Evolutionary conservation across 2,113 vertebrate species (phyloP).

Genomic region (Catharus fuscescens): DNA sequence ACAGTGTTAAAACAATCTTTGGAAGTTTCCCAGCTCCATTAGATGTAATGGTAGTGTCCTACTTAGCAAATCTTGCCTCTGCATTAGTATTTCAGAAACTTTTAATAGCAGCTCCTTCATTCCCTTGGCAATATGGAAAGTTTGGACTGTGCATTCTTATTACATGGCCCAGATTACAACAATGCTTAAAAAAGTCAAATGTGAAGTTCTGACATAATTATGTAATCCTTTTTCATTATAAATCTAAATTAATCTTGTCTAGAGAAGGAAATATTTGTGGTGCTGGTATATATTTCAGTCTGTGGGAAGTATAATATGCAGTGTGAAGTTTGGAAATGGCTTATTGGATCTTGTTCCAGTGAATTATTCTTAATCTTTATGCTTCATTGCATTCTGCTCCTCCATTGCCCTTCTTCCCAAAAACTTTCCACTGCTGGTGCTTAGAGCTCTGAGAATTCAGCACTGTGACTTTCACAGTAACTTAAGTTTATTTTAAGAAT

Average conservation of each 20-base stretch:
- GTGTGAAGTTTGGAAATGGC: not conserved
- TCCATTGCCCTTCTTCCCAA: not conserved
- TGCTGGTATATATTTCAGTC: not conserved
- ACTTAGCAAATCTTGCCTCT: constrained; percentile 38
- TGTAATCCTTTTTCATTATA: not conserved
- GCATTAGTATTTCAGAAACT: constrained; percentile 27
- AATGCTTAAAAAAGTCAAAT: not conserved
- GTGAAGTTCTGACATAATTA: not conserved
- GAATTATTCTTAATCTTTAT: constrained; percentile 5
- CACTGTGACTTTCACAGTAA: constrained; percentile 24
- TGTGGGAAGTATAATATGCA: not conserved
- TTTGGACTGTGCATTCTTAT: not conserved
- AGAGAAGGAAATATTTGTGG: not conserved
- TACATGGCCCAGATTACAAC: constrained; percentile 13
- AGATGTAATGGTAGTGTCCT: constrained; percentile 28
- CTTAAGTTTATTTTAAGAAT: constrained; percentile 51
- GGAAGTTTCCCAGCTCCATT: constrained; percentile 38
- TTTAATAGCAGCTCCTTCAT: constrained; percentile 36
- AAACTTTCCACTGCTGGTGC: constrained; percentile 22
- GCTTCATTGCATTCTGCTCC: not conserved
- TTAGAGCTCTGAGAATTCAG: constrained; percentile 9
- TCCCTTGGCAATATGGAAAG: not conserved
- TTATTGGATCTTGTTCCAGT: not conserved
- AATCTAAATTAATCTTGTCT: not conserved
- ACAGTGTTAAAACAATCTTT: constrained; percentile 7